phyloP scores from a whole-genome alignment of 1,140 invertebrate genomes.

The Hyphantria cunea region DNA sequence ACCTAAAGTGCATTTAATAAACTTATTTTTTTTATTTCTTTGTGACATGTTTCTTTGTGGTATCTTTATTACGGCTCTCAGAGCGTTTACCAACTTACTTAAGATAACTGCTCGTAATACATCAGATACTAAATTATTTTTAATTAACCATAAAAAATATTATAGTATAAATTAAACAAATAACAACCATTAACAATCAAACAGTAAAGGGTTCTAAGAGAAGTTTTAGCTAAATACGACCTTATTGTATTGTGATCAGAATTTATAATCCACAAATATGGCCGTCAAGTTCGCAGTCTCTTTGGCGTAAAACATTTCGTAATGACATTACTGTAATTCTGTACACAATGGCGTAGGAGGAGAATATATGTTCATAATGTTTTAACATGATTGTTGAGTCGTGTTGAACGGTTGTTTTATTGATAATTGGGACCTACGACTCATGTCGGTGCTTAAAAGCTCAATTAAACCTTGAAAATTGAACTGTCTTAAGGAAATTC shows the following conservation, averaged over 20 bases:
- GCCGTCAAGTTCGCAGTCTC: neutral
- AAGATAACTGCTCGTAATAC: too few species aligned
- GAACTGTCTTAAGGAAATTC: slow-evolving; percentile 46
- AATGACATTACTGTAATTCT: slow-evolving; percentile 28
- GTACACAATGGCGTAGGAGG: slow-evolving; percentile 12
- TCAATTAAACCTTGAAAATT: slow-evolving; percentile 51
- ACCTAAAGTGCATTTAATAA: too few species aligned
- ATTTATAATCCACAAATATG: slow-evolving; percentile 8
- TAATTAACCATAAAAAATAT: too few species aligned
- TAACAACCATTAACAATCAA: too few species aligned
- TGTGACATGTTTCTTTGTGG: too few species aligned
- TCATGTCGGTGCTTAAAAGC: slow-evolving; percentile 38
- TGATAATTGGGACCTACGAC: slow-evolving; percentile 38
- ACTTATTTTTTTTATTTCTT: too few species aligned
- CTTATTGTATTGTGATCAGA: neutral
- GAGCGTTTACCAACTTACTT: too few species aligned
- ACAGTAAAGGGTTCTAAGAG: neutral
- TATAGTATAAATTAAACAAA: too few species aligned
- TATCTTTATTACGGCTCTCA: too few species aligned
- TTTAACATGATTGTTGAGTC: slow-evolving; percentile 13
- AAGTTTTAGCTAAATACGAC: neutral
- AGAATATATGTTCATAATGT: slow-evolving; percentile 26
- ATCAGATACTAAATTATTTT: too few species aligned
- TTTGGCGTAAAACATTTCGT: slow-evolving; percentile 20
- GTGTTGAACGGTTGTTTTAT: slow-evolving; percentile 46